Conservation (phyloP, 1,140 invertebrate genomes). For the Parapsyche elsis region DNA sequence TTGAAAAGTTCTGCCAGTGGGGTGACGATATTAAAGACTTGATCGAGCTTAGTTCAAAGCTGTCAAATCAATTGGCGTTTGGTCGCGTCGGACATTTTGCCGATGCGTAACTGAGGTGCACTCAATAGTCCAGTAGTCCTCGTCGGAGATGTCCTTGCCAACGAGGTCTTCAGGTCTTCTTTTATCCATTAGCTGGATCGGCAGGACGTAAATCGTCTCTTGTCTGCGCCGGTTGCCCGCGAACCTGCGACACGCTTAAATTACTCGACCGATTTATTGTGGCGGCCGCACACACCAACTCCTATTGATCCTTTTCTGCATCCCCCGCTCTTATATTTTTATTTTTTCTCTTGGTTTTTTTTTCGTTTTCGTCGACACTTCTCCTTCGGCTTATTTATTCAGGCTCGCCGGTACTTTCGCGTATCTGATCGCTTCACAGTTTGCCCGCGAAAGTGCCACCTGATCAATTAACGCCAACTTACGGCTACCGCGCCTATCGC, state of each 20-base stretch:
- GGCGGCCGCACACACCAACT: slow-evolving; percentile 15
- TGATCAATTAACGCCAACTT: slow-evolving; percentile 43
- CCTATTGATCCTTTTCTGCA: slow-evolving; percentile 12
- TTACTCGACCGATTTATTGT: slow-evolving; percentile 45
- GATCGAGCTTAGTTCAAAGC: no score
- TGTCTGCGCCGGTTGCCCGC: slow-evolving; percentile 17
- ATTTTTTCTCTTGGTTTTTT: not conserved
- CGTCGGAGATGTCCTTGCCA: not conserved
- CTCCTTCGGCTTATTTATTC: slow-evolving; percentile 34
- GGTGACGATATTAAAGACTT: not conserved
- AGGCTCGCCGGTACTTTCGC: slow-evolving; percentile 21
- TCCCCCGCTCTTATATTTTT: not conserved
- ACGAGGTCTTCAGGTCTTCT: slow-evolving; percentile 11
- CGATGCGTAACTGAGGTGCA: not conserved
- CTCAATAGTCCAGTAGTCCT: not conserved
- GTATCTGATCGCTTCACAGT: slow-evolving; percentile 44
- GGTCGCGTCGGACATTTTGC: not conserved
- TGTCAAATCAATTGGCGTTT: not conserved
- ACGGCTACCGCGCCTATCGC: not conserved
- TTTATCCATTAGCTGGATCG: slow-evolving; percentile 46
- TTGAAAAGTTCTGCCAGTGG: not conserved
- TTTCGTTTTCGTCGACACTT: not conserved
- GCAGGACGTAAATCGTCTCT: slow-evolving; percentile 42
- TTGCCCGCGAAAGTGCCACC: slow-evolving; percentile 43
- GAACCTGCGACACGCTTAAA: slow-evolving; percentile 38